Conservation (phyloP, 35 echinoderm and acorn worm species). For the Heliocidaris erythrogramma region DNA sequence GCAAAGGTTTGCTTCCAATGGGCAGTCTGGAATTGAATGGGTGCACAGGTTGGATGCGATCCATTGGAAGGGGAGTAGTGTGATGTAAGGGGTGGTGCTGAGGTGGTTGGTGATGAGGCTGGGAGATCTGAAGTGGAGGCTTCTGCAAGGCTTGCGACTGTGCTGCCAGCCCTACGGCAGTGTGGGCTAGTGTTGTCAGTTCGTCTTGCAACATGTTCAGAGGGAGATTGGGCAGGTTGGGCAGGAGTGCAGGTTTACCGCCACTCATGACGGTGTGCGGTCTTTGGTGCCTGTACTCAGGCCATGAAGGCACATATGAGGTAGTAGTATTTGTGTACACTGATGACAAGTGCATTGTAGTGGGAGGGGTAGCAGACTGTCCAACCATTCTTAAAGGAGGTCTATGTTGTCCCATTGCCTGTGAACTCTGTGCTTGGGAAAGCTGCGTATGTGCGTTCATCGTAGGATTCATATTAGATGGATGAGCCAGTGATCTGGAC, state of each 20-base stretch:
- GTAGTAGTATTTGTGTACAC: conserved; percentile 39
- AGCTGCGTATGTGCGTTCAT: conserved; percentile 1
- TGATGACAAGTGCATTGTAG: conserved; percentile 15
- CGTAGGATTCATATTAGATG: not conserved
- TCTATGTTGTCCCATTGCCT: conserved; percentile 32
- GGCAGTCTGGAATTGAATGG: conserved; percentile 10
- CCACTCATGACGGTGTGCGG: conserved; percentile 19
- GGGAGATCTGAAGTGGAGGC: not conserved
- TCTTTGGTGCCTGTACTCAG: conserved; percentile 31
- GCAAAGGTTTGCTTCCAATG: conserved; percentile 31
- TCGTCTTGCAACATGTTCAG: conserved; percentile 8
- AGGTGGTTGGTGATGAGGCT: conserved; percentile 40
- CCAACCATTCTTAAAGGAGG: conserved; percentile 18
- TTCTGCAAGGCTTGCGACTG: conserved; percentile 28
- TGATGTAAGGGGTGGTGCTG: conserved; percentile 38
- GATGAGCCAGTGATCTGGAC: not conserved
- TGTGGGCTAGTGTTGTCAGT: not conserved
- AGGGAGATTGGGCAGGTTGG: not conserved
- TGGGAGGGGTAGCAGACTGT: not conserved
- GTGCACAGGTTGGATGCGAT: conserved; percentile 54
- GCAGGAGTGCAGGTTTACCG: not conserved
- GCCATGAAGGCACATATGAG: conserved; percentile 41
- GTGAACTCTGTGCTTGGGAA: conserved; percentile 10
- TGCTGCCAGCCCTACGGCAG: not conserved
- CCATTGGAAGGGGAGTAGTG: not conserved